Evolutionary conservation across 2,113 vertebrate genomes (phyloP).

Genomic region (Albula goreensis): DNA sequence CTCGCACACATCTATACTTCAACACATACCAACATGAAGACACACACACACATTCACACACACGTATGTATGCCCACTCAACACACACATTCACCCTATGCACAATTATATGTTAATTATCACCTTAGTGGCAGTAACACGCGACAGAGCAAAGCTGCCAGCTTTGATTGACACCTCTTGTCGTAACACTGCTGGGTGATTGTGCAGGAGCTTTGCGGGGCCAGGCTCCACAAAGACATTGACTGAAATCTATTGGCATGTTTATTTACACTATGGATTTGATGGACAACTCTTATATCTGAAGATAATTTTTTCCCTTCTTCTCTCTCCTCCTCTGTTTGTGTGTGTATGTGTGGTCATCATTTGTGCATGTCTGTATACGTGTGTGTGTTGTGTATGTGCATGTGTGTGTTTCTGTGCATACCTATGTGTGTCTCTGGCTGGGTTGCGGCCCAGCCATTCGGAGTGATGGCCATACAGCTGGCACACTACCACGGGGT

Average conservation of each 20-base stretch:
- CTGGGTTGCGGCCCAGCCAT: slow-evolving; percentile 65
- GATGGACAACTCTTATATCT: not conserved
- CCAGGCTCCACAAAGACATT: not conserved
- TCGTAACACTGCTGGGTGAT: not conserved
- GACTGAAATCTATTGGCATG: too few species aligned
- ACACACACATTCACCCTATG: not conserved
- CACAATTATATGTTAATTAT: too few species aligned
- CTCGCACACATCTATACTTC: not conserved
- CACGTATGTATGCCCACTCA: not conserved
- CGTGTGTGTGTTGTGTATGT: too few species aligned
- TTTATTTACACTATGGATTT: too few species aligned
- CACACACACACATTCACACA: too few species aligned
- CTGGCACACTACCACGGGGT: slow-evolving; percentile 87
- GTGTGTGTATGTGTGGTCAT: not conserved
- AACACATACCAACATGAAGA: too few species aligned
- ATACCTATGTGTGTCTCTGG: not conserved
- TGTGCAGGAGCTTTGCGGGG: not conserved
- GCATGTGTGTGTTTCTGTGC: not conserved
- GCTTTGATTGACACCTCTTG: too few species aligned
- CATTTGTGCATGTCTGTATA: not conserved
- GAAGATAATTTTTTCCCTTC: not conserved
- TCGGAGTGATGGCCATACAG: slow-evolving; percentile 88
- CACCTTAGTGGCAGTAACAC: too few species aligned
- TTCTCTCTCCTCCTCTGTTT: not conserved
- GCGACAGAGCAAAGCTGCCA: too few species aligned